Evolutionary conservation across 2,888 invertebrate genomes (phyloP), one percentile per base, ranked within the genome.

Genomic region (Leistus spinibarbis): DNA sequence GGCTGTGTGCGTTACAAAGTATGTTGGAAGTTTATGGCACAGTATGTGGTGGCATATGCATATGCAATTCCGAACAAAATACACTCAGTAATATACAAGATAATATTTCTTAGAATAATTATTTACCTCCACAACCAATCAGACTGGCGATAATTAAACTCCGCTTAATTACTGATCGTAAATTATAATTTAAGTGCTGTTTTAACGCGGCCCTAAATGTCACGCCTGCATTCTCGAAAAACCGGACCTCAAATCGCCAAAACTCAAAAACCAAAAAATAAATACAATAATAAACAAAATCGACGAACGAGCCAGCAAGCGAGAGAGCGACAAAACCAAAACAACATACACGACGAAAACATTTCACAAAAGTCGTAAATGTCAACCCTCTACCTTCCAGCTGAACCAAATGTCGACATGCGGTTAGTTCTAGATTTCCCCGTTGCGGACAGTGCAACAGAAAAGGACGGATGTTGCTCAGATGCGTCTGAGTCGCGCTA

Each of bases 151-250:
- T 85, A 85, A 85, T 85, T 85, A 85, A 85, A 84, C 82, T 80
- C 77, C 81, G 79, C 82, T 85, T 86, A 85, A 86, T 86, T 86
- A 85, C 85, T 81, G 80, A 82, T 82, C 83, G 84, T 86, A 86
- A 86, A 86, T 86, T 85, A 85, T 84, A 82, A 83, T 84, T 85
- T 85, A 85, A 85, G 84, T 84, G 84, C 84, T 82, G 83, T 84
- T 85, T 85, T 85, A 85, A 85, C 85, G 84, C 84, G 82, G 83
- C 82, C 82, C 81, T 85, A 84, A 85, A 85, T 84, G 85, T 85
- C 85, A 84, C 84, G 84, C 83, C 82, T 83, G 80, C 82, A 81
- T 82, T 82, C 83, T 83, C 83, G 82, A 82, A 40, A 80, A 79
- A 79, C 81, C 81, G 80, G 78, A 79, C 81, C 81, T 80, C 60